A percentile compares a stretch with the other conserved stretches of the same genome.
These are phyloP conservation scores for Hydractinia echinata DNA, from an alignment of 30 jellyfish, hydroid and myxozoan species.

Conservation along the genomic window DNA sequence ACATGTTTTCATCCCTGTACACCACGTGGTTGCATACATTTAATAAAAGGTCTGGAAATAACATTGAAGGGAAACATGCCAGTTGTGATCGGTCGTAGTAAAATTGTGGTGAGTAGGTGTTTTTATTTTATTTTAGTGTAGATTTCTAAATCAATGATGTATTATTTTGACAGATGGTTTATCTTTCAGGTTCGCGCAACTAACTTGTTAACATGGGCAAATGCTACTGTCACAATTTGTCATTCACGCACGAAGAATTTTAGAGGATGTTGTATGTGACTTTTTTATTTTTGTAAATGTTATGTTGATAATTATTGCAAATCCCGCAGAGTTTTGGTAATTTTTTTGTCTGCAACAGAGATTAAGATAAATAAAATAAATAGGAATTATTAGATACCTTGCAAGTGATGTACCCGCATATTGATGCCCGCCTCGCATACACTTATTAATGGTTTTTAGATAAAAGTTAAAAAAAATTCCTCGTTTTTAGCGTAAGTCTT, in stretches of 20 bases:
- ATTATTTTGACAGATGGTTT: neutral
- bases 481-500: no score
- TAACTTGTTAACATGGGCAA: constrained; percentile 88
- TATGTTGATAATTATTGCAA: neutral
- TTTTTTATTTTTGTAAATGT: neutral
- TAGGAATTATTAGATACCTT: no score
- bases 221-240: constrained; percentile 98
- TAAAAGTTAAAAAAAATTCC: no score
- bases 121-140: no score
- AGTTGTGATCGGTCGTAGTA: constrained; percentile 94
- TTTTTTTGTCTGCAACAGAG: neutral
- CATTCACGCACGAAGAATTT: constrained; percentile 88
- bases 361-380: no score
- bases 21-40: constrained; percentile 92
- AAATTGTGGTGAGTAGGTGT: constrained; percentile 66
- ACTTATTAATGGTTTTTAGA: no score
- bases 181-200: constrained; percentile 90
- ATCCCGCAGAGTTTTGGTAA: neutral
- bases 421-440: neutral
- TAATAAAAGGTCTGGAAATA: constrained; percentile 73
- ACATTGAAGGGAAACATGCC: constrained; percentile 87
- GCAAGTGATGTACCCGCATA: no score
- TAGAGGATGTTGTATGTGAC: constrained; percentile 68
- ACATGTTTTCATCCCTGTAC: constrained; percentile 95
- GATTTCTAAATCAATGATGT: no score